phyloP scores from a whole-genome alignment of 2,888 invertebrate species.

The Noctua pronuba region DNA sequence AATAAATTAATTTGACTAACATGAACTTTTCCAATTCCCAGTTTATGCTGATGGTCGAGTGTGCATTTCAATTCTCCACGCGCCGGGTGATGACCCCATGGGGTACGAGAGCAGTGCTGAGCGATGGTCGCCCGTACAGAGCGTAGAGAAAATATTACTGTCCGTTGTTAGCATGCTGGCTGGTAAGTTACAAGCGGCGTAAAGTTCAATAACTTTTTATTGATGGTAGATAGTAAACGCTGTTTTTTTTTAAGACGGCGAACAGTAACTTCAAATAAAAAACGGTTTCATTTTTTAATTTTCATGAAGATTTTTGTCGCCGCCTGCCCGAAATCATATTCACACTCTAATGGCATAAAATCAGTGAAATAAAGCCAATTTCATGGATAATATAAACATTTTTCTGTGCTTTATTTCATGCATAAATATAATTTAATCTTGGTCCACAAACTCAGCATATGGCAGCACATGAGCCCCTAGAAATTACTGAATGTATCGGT shows the following conservation, averaged over 20 bases:
- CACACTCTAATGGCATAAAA: background rate
- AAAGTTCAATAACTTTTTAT: background rate
- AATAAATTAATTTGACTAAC: background rate
- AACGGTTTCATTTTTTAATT: too few relatives aligned
- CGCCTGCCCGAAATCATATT: background rate
- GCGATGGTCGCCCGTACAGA: constrained; percentile 99
- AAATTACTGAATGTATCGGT: too few relatives aligned
- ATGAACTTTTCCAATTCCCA: constrained; percentile 60
- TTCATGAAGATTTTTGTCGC: background rate
- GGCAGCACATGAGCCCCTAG: too few relatives aligned
- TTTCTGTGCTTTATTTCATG: too few relatives aligned
- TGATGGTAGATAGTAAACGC: background rate
- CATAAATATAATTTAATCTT: too few relatives aligned
- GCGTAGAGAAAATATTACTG: constrained; percentile 99
- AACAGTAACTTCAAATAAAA: background rate
- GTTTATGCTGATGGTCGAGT: constrained; percentile 99
- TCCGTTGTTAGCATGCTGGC: constrained; percentile 99
- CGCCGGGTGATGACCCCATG: constrained; percentile 99
- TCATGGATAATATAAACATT: too few relatives aligned
- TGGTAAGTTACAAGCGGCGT: constrained; percentile 71
- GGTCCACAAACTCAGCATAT: too few relatives aligned
- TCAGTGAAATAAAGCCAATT: too few relatives aligned
- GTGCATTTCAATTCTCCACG: constrained; percentile 99
- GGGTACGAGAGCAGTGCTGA: constrained; percentile 99
- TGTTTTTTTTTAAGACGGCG: background rate